Percentiles rank a stretch among this genome's conserved stretches.
phyloP scores from a whole-genome alignment of 2,113 vertebrate species.

The Gymnarchus niloticus region DNA sequence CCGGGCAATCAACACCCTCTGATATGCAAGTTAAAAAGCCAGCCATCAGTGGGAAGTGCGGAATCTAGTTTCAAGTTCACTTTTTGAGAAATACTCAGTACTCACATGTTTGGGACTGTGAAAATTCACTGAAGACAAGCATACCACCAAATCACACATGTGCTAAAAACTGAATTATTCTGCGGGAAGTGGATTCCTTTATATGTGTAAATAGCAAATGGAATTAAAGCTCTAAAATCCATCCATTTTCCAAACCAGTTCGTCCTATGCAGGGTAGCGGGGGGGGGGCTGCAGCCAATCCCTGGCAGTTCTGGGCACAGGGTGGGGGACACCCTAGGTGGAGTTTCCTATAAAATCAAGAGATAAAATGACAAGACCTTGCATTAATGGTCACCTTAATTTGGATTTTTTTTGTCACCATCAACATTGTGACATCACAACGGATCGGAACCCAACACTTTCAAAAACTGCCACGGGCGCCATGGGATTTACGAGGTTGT shows the following conservation, averaged over 20 bases:
- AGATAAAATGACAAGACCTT: background rate
- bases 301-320: no score
- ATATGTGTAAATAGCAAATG: background rate
- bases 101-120: background rate
- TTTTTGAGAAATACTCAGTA: no score
- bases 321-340: no score
- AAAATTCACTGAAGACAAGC: background rate
- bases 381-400: background rate
- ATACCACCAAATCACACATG: background rate
- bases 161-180: background rate
- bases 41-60: background rate
- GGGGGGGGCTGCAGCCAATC: no score
- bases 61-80: background rate
- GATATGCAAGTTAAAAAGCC: background rate
- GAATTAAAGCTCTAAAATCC: background rate
- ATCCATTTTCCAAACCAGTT: no score
- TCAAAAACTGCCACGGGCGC: background rate
- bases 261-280: no score
- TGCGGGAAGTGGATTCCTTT: background rate
- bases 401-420: background rate
- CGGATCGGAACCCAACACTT: background rate
- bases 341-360: no score
- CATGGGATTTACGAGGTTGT: background rate
- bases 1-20: background rate
- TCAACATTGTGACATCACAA: background rate